Conservation (phyloP, 2,797 vertebrate species). For the Acropternis orthonyx region DNA sequence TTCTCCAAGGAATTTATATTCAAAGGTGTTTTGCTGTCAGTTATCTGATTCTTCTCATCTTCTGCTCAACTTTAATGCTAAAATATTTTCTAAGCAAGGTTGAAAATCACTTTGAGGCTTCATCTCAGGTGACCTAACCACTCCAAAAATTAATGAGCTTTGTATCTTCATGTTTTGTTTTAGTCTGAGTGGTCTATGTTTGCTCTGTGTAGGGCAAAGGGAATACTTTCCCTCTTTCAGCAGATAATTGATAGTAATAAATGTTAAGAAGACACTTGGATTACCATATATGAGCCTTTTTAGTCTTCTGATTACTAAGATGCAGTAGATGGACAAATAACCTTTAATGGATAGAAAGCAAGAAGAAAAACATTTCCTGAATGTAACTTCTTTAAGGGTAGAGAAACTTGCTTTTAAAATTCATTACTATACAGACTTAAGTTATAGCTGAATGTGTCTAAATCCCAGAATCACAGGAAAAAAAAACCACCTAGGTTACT, state of each 20-base stretch:
- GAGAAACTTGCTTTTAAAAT: background rate
- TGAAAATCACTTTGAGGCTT: background rate
- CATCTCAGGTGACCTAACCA: constrained; percentile 15
- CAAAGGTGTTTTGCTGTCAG: background rate
- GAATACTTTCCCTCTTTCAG: background rate
- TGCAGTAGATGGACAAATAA: background rate
- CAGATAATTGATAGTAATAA: constrained; percentile 9
- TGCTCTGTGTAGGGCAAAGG: background rate
- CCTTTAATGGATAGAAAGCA: background rate
- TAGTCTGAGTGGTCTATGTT: background rate
- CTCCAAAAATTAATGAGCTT: constrained; percentile 30
- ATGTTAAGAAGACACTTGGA: background rate
- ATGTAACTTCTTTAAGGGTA: background rate
- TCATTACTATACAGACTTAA: background rate
- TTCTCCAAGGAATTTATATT: background rate
- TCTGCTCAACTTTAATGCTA: background rate
- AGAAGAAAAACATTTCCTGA: background rate
- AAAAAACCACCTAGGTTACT: background rate
- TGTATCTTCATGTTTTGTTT: background rate
- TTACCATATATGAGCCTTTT: background rate
- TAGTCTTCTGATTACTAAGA: background rate
- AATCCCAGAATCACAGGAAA: background rate
- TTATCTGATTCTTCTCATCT: background rate
- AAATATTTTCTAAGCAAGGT: constrained; percentile 20
- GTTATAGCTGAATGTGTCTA: background rate